phyloP scores from a whole-genome alignment of 2,888 invertebrate species.

The Lycaena phlaeas region DNA sequence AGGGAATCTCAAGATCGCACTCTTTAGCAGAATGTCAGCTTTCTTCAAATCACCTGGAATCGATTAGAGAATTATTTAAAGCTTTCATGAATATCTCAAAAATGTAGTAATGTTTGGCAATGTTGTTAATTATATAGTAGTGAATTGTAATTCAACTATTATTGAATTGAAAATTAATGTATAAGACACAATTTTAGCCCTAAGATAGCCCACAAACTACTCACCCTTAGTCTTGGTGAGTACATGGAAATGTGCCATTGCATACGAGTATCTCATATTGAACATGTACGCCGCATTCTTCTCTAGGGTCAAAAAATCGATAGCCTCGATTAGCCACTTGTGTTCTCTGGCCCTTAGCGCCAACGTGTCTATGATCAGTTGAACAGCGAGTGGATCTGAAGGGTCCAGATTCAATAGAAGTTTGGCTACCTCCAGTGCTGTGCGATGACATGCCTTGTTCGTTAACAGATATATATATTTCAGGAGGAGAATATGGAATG shows the following conservation, averaged over 20 bases:
- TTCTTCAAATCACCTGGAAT: constrained; percentile 20
- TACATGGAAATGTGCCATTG: constrained; percentile 40
- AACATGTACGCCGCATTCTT: constrained; percentile 32
- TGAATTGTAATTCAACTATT: too few species aligned
- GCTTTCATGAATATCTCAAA: too few species aligned
- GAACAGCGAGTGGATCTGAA: constrained; percentile 81
- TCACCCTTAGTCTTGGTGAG: constrained; percentile 28
- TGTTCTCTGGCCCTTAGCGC: constrained; percentile 83
- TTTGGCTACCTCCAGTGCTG: constrained; percentile 89
- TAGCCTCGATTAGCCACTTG: constrained; percentile 73
- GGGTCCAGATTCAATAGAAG: constrained; percentile 83
- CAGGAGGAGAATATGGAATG: constrained; percentile 77
- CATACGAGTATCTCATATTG: constrained; percentile 42
- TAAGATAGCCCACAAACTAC: too few species aligned
- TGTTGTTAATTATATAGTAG: too few species aligned
- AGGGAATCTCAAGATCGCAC: constrained; percentile 34
- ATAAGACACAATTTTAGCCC: too few species aligned
- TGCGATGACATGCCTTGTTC: constrained; percentile 86
- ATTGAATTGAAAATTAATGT: too few species aligned
- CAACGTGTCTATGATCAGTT: constrained; percentile 84
- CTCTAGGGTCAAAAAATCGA: constrained; percentile 28
- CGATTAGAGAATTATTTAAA: too few species aligned
- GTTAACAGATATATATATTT: constrained; percentile 83
- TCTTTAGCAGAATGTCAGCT: constrained; percentile 25
- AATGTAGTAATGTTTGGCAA: too few species aligned